Evolutionary conservation across 2,888 invertebrate genomes (phyloP).

Genomic region (Itoplectis maculator): DNA sequence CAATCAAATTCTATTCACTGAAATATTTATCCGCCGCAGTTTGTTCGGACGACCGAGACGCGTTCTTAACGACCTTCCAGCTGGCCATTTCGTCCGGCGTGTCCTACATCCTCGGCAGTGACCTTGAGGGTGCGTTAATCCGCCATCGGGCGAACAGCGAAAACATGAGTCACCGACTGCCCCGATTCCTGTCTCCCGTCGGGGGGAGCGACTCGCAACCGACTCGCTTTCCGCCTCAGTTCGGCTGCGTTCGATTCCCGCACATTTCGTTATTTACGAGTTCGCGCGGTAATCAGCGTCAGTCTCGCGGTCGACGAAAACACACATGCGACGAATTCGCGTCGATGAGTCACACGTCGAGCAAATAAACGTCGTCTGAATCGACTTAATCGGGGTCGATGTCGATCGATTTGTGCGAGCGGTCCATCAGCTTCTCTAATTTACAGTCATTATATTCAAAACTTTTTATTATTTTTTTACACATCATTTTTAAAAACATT

Average conservation of each 20-base stretch:
- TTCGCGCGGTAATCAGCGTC: background rate
- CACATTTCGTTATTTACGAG: conserved; percentile 23
- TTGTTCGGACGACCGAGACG: background rate
- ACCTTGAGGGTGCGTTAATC: background rate
- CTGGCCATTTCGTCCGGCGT: background rate
- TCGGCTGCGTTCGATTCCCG: background rate
- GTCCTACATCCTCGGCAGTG: background rate
- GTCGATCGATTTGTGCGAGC: too few species aligned
- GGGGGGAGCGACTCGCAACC: background rate
- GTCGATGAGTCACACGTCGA: conserved; percentile 23
- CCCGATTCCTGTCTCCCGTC: background rate
- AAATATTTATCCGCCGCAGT: background rate
- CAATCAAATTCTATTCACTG: too few species aligned
- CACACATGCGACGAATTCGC: conserved; percentile 20
- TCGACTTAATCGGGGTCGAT: too few species aligned
- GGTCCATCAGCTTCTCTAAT: too few species aligned
- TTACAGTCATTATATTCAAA: too few species aligned
- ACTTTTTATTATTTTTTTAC: too few species aligned
- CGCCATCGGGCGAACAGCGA: background rate
- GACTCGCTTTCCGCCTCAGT: background rate
- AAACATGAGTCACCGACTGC: background rate
- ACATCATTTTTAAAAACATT: too few species aligned
- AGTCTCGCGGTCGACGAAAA: conserved; percentile 2
- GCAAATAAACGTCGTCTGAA: too few species aligned
- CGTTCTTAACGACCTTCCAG: background rate